These are phyloP conservation scores for Brachypalpus laphriformis DNA, from an alignment of 2,888 invertebrate species.

Conservation along the genomic window DNA sequence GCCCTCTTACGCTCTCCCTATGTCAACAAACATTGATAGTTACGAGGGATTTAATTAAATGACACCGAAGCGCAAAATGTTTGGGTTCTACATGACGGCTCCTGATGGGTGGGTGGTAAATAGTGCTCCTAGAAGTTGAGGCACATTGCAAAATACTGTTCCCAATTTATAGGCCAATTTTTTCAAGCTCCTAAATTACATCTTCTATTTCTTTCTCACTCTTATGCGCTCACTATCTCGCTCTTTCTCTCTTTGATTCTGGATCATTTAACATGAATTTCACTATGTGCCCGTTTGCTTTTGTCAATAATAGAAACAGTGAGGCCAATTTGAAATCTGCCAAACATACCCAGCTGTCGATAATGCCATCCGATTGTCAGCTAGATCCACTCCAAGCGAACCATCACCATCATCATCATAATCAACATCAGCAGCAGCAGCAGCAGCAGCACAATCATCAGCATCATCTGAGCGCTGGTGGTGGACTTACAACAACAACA, in stretches of 20 bases:
- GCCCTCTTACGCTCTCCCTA: neutral
- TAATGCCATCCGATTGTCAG: slow-evolving; percentile 82
- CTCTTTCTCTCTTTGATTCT: neutral
- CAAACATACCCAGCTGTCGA: slow-evolving; percentile 83
- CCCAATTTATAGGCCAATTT: slow-evolving; percentile 39
- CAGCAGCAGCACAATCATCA: slow-evolving; percentile 81
- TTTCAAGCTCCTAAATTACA: slow-evolving; percentile 50
- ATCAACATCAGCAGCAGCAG: slow-evolving; percentile 78
- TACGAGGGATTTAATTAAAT: slow-evolving; percentile 70
- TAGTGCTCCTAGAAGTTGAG: neutral
- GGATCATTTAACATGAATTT: slow-evolving; percentile 52
- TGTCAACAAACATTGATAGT: slow-evolving; percentile 42
- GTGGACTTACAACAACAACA: slow-evolving; percentile 64
- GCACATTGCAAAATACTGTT: slow-evolving; percentile 39
- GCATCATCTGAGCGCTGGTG: slow-evolving; percentile 78
- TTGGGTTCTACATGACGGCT: slow-evolving; percentile 26
- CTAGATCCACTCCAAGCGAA: slow-evolving; percentile 82
- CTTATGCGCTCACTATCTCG: slow-evolving; percentile 3
- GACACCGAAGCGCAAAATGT: slow-evolving; percentile 61
- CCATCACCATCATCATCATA: slow-evolving; percentile 77
- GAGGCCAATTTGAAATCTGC: slow-evolving; percentile 82
- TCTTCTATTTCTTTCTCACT: neutral
- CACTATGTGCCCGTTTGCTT: slow-evolving; percentile 43
- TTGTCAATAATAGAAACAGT: slow-evolving; percentile 79
- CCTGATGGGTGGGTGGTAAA: neutral